phyloP scores from a whole-genome alignment of 2,888 invertebrate species.

The Chloroclysta siterata region DNA sequence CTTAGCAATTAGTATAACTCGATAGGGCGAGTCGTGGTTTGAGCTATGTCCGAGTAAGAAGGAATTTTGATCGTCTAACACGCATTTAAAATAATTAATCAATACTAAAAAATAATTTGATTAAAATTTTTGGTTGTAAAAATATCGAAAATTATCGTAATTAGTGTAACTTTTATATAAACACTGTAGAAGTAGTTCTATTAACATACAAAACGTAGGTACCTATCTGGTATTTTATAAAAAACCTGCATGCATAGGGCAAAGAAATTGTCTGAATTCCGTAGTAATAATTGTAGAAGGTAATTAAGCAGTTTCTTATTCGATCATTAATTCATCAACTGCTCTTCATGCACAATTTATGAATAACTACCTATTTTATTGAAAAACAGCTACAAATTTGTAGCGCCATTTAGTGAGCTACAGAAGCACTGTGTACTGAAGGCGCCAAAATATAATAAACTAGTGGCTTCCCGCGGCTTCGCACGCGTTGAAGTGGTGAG shows the following conservation, averaged over 20 bases:
- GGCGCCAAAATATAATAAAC: too few relatives aligned
- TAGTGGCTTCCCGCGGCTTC: too few relatives aligned
- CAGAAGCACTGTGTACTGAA: too few relatives aligned
- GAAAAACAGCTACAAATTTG: not conserved
- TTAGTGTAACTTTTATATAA: not conserved
- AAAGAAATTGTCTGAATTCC: too few relatives aligned
- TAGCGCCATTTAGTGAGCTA: too few relatives aligned
- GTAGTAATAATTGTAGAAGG: too few relatives aligned
- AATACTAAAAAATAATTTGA: not conserved
- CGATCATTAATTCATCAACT: not conserved
- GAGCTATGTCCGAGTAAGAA: not conserved
- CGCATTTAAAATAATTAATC: not conserved
- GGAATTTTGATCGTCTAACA: not conserved
- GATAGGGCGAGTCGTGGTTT: not conserved
- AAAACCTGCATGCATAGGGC: not conserved
- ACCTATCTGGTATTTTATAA: not conserved
- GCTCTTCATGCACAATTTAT: not conserved
- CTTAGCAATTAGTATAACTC: not conserved
- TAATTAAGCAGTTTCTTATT: not conserved
- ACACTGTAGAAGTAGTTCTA: not conserved
- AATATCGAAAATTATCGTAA: not conserved
- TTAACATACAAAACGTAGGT: not conserved
- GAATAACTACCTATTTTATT: not conserved
- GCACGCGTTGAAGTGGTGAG: too few relatives aligned
- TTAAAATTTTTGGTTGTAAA: not conserved